Conservation (phyloP, 2,113 vertebrate species). For the Oriolus oriolus region DNA sequence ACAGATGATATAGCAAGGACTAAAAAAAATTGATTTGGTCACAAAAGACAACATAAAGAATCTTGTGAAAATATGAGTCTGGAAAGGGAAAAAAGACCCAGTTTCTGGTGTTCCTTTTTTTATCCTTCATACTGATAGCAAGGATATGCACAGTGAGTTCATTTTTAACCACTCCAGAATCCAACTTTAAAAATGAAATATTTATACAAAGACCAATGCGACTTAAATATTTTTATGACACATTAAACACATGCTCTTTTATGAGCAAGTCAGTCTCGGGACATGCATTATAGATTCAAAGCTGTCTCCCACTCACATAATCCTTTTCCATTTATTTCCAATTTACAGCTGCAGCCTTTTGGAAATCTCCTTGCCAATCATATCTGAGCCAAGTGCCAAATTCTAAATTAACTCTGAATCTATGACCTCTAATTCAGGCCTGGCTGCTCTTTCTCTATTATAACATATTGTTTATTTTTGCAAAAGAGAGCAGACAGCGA, state of each 20-base stretch:
- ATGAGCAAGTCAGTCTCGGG: neutral
- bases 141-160: neutral
- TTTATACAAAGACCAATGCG: neutral
- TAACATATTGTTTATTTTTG: neutral
- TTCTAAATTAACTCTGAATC: slow-evolving; percentile 2
- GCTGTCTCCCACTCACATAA: slow-evolving; percentile 6
- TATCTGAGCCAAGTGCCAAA: neutral
- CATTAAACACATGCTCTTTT: slow-evolving; percentile 36
- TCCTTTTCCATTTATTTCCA: slow-evolving; percentile 31
- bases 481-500: neutral
- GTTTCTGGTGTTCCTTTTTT: neutral
- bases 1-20: neutral
- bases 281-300: slow-evolving; percentile 14
- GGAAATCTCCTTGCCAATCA: slow-evolving; percentile 19
- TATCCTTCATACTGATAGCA: neutral
- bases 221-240: slow-evolving; percentile 43
- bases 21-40: neutral
- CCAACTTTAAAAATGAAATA: slow-evolving; percentile 6
- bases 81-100: neutral
- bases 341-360: slow-evolving; percentile 24
- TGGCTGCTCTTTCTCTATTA: neutral
- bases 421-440: neutral
- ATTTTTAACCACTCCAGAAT: neutral
- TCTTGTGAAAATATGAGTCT: neutral
- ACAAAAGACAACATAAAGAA: neutral